Evolutionary conservation across 2,797 vertebrate species (phyloP).

Genomic region (Vipera latastei): DNA sequence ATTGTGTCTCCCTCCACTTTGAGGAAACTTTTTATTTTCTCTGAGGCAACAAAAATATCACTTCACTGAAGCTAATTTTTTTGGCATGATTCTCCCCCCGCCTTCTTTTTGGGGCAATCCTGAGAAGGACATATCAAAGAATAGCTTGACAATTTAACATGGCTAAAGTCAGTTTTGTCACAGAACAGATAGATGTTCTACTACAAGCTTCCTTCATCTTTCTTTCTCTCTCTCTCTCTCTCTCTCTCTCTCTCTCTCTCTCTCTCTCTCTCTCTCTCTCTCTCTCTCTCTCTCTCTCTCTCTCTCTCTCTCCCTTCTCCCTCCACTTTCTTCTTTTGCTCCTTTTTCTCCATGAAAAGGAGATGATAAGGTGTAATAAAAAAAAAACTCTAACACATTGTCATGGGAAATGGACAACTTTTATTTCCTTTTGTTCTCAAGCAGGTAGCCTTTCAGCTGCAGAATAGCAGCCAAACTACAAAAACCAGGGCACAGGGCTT

Average conservation of each 20-base stretch:
- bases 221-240: neutral
- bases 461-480: neutral
- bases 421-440: neutral
- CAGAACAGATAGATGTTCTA: neutral
- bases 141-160: neutral
- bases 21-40: slow-evolving; percentile 13
- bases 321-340: neutral
- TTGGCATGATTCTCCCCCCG: slow-evolving; percentile 21
- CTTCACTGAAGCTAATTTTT: neutral
- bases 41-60: neutral
- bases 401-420: neutral
- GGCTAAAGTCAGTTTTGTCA: slow-evolving; percentile 3
- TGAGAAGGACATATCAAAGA: slow-evolving; percentile 5
- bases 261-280: neutral
- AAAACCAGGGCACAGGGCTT: neutral
- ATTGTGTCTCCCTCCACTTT: neutral
- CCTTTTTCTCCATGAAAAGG: neutral
- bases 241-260: too few species aligned
- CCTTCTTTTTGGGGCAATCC: slow-evolving; percentile 11
- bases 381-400: neutral
- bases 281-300: too few species aligned
- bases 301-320: neutral
- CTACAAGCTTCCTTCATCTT: neutral
- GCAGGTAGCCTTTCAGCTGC: neutral
- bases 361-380: neutral